These are phyloP conservation scores for Nothobranchius furzeri DNA, from an alignment of 2,113 vertebrate genomes.

Conservation along the genomic window DNA sequence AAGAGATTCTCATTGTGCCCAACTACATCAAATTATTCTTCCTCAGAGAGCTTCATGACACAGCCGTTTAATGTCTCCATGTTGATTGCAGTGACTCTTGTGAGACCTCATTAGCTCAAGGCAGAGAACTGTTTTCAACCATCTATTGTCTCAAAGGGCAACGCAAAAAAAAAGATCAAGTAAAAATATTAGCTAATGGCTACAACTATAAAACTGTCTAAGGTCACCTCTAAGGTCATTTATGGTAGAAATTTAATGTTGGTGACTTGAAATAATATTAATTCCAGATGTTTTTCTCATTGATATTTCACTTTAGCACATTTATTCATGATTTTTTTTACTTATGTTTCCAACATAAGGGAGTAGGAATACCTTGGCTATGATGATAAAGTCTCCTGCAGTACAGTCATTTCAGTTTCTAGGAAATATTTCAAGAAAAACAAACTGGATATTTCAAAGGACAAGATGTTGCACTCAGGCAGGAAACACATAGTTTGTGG, in stretches of 20 bases:
- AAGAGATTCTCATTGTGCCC: slow-evolving; percentile 50
- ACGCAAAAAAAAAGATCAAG: slow-evolving; percentile 36
- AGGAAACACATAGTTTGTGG: too few species aligned
- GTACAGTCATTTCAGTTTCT: too few species aligned
- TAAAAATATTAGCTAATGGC: slow-evolving; percentile 41
- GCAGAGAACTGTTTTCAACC: slow-evolving; percentile 51
- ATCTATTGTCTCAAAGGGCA: slow-evolving; percentile 45
- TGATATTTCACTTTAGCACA: too few species aligned
- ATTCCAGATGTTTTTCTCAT: too few species aligned
- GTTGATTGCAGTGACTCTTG: slow-evolving; percentile 63
- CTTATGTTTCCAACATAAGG: too few species aligned
- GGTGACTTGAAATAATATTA: too few species aligned
- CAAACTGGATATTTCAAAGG: too few species aligned
- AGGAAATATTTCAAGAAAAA: too few species aligned
- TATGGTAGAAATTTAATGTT: background rate
- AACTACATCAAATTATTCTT: slow-evolving; percentile 49
- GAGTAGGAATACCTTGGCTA: too few species aligned
- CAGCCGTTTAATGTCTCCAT: slow-evolving; percentile 67
- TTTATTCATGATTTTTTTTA: too few species aligned
- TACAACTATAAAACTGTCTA: slow-evolving; percentile 29
- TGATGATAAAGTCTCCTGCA: too few species aligned
- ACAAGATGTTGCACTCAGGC: too few species aligned
- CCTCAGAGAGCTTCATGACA: slow-evolving; percentile 56
- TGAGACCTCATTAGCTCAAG: slow-evolving; percentile 74
- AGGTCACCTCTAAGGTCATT: slow-evolving; percentile 2